Conservation (phyloP, 2,113 vertebrate species). For the Willisornis vidua region DNA sequence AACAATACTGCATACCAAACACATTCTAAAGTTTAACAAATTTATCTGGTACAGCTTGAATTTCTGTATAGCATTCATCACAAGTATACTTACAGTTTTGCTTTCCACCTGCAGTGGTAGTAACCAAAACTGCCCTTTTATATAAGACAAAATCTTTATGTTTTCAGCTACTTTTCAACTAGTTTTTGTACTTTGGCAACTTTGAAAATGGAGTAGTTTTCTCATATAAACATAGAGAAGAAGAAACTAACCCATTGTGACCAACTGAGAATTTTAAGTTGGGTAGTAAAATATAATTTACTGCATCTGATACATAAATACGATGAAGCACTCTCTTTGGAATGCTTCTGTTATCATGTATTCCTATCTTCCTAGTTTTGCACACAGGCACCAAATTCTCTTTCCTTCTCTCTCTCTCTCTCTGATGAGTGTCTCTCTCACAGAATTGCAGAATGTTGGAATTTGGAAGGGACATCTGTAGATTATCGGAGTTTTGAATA, state of each 20-base stretch:
- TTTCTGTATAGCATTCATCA: not conserved
- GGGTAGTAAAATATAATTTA: not conserved
- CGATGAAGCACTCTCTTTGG: not conserved
- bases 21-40: not conserved
- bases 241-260: not conserved
- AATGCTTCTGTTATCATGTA: fast-evolving
- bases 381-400: not conserved
- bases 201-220: not conserved
- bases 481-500: not conserved
- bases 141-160: not conserved
- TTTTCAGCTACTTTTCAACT: not conserved
- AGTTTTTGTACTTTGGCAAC: not conserved
- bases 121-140: not conserved
- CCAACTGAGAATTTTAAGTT: not conserved
- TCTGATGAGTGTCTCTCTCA: not conserved
- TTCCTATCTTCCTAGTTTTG: not conserved
- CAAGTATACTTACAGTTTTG: not conserved
- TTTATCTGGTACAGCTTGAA: not conserved
- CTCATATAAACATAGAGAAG: not conserved
- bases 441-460: not conserved
- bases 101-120: not conserved
- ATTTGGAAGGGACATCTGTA: not conserved
- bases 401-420: too few relatives aligned
- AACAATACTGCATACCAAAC: not conserved
- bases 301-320: not conserved